Evolutionary conservation across 2,888 invertebrate species (phyloP), one percentile per base, ranked within the genome.

Genomic region (Rhagium mordax): DNA sequence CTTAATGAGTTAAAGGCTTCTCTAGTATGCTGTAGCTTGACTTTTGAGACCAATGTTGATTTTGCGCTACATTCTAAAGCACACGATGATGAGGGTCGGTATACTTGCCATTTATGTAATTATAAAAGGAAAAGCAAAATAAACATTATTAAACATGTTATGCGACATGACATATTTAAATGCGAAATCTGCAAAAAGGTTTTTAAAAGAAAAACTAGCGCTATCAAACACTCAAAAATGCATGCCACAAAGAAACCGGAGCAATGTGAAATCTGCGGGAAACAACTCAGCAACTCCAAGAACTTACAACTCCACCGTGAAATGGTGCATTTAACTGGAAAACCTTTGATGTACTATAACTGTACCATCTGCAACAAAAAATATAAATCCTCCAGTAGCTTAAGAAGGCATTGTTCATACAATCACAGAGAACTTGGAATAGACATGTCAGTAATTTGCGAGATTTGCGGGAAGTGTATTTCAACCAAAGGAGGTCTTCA

Each of bases 11-110:
- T 71, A 48, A 21, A 71, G 1, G 76, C 76, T 7, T 86, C 88
- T 3, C 89, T 90, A 55, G 87, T 89, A 57, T 91, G 91, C 71
- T 91, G 91, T 51, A 89, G 89, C 3, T 89, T 89, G 71, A 85
- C 88, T 7, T 91, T 90, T 76, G 89, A 71, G 8, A 71, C 53
- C 15, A 64, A 71, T 8, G 5, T 76, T 24, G 74, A 74, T 13
- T 75, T 72, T 49, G 84, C 80, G 3, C 72, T 82, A 15, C 84
- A 84, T 60, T 83, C 82, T n/a, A 81, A 80, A 59, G 71, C 75
- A 15, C 84, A 84, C 70, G 81, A 80, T 65, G 66, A 53, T 8
- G 79, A 83, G 21, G 74, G 74, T 8, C 73, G 72, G n/a, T 83
- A 84, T 53, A 76, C 79, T 53, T 86, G 86, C 62, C 84, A 85